A percentile compares a stretch with the other conserved stretches of the same genome.
These are phyloP conservation scores for Thamnophis elegans DNA, from an alignment of 2,797 vertebrate species.

Conservation along the genomic window DNA sequence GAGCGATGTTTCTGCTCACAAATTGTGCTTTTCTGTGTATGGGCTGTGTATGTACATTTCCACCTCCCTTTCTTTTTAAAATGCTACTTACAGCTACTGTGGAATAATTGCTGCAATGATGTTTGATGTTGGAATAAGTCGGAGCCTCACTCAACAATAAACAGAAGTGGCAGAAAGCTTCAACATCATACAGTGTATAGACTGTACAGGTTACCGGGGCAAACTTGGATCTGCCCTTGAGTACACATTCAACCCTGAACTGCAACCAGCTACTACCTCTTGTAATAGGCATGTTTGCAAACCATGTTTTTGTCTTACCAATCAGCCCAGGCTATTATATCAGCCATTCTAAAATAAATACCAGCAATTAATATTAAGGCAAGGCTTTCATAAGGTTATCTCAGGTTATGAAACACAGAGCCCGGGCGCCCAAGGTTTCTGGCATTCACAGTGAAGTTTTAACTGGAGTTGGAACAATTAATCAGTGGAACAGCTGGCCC, in stretches of 20 bases:
- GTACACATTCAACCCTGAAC: not conserved
- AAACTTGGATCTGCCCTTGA: not conserved
- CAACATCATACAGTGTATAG: not conserved
- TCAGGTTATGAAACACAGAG: not conserved
- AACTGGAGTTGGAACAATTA: not conserved
- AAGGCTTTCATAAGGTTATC: not conserved
- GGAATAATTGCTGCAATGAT: not conserved
- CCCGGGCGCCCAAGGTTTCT: not conserved
- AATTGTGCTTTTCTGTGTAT: constrained; percentile 16
- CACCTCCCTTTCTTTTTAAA: not conserved
- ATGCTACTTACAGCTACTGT: not conserved
- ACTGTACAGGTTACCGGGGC: not conserved
- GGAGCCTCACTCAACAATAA: not conserved
- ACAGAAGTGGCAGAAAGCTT: not conserved
- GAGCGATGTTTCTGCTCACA: constrained; percentile 34
- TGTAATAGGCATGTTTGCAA: not conserved
- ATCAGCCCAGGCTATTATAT: not conserved
- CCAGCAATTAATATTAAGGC: not conserved
- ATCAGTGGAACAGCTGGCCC: not conserved
- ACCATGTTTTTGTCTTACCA: not conserved
- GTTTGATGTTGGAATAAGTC: not conserved
- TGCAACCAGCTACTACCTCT: too few species aligned
- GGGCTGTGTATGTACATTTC: not conserved
- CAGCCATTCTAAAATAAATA: not conserved
- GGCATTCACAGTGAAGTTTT: not conserved